Evolutionary conservation across 53 echinoderm and acorn worm genomes (phyloP), one percentile per base, ranked within the genome.

Genomic region (Crossaster papposus): DNA sequence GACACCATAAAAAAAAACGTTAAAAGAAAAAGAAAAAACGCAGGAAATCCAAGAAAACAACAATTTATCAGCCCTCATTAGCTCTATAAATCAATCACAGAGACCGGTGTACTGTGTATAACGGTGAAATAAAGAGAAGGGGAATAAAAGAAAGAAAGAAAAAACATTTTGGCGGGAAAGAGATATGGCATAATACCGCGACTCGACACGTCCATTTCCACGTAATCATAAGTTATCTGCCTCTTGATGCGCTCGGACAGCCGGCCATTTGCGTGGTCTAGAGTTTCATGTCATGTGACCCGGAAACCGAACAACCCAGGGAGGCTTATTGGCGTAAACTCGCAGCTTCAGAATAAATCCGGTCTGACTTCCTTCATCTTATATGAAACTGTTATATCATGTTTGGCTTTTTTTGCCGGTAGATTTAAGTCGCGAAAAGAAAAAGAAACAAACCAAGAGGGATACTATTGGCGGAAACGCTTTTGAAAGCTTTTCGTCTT

Each of bases 121-220:
- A 20, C 52, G 17, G 3, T 54, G 29, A 64, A 68, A 32, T 64
- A 78, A 78, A 78, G 51, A 78, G n/a, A 78, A 26, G 38, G 38
- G 1, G n/a, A 51, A 78, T 51, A n/a, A 5, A 7, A 14, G 26
- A 3, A 51, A 1, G n/a, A n/a, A n/a, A n/a, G n/a, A n/a, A n/a
- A n/a, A n/a, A n/a, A n/a, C n/a, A n/a, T n/a, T n/a, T 68, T 71
- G 85, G 73, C 51, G 85, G 74, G 53, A 85, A 85, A 85, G 72
- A 85, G 78, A 83, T 73, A 72, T 85, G 74, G 85, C 85, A 73
- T 85, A 85, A 85, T 85, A 85, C 85, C 72, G 50, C 74, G 85
- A 30, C 85, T 73, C 85, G 85, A 85, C 85, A 73, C 85, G 85
- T 85, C 85, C 85, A 85, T 85, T 85, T 85, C 74, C 85, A 52